A percentile compares a stretch with the other conserved stretches of the same genome.
phyloP scores from a whole-genome alignment of 1,140 invertebrate genomes.

The Muscidifurax raptorellus region DNA sequence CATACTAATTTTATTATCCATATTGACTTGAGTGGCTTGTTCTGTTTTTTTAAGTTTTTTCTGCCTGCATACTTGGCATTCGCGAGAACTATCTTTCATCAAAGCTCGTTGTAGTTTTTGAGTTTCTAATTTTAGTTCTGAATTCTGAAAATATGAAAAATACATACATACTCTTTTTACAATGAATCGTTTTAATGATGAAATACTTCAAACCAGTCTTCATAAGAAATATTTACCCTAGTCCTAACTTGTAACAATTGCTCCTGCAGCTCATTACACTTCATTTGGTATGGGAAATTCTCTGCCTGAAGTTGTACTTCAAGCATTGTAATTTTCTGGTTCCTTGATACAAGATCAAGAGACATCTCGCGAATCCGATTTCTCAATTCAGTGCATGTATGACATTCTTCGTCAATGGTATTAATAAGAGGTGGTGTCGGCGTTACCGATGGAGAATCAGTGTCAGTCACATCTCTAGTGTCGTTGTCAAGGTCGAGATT shows the following conservation, averaged over 20 bases:
- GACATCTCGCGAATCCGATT: constrained; percentile 64
- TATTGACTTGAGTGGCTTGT: constrained; percentile 60
- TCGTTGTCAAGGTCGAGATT: constrained; percentile 57
- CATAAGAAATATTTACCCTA: constrained; percentile 60
- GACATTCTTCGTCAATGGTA: constrained; percentile 15
- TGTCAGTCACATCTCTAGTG: constrained; percentile 26
- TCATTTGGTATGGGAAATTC: constrained; percentile 65
- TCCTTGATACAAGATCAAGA: constrained; percentile 62
- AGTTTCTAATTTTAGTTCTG: constrained; percentile 55
- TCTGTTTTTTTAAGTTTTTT: constrained; percentile 58
- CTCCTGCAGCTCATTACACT: constrained; percentile 64
- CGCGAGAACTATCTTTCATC: constrained; percentile 49
- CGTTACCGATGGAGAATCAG: constrained; percentile 36
- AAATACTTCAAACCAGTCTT: no score
- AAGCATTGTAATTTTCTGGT: constrained; percentile 64
- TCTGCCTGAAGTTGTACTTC: constrained; percentile 66
- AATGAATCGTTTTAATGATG: neutral
- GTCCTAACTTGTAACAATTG: constrained; percentile 52
- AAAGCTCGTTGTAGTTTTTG: constrained; percentile 55
- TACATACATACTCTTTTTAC: constrained; percentile 16
- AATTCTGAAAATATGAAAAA: constrained; percentile 56
- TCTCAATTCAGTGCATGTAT: constrained; percentile 55
- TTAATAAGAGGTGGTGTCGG: constrained; percentile 15
- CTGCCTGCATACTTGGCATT: constrained; percentile 64
- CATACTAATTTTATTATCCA: constrained; percentile 52